These are phyloP conservation scores for Erythrocercus mccallii DNA, from an alignment of 2,113 vertebrate species.

Conservation along the genomic window DNA sequence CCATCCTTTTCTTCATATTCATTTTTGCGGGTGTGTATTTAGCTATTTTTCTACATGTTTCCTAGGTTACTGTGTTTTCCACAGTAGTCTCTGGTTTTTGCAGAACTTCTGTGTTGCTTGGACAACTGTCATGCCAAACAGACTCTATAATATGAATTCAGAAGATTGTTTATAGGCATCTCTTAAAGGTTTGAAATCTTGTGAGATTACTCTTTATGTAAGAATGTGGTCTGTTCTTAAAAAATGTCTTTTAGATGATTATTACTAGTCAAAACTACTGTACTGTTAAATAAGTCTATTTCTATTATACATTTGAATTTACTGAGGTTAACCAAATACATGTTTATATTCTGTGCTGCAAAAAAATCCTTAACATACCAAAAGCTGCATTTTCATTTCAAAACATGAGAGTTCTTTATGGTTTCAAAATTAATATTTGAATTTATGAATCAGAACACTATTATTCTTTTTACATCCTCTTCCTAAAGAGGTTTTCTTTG, in stretches of 20 bases:
- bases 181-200: background rate
- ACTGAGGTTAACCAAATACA: background rate
- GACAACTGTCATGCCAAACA: background rate
- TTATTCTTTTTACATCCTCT: background rate
- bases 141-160: background rate
- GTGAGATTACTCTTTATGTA: background rate
- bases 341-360: background rate
- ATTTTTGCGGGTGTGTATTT: background rate
- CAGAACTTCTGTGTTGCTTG: background rate
- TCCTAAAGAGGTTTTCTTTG: background rate
- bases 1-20: background rate
- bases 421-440: background rate
- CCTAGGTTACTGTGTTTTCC: background rate
- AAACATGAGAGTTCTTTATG: background rate
- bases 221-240: background rate
- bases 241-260: background rate
- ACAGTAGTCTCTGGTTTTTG: background rate
- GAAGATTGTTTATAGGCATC: background rate
- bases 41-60: background rate
- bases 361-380: background rate
- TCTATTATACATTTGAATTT: background rate
- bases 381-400: background rate
- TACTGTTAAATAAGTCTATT: background rate
- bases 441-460: background rate
- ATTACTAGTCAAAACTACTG: background rate